Conservation (phyloP, 2,888 invertebrate genomes). For the Aphodius granarius region DNA sequence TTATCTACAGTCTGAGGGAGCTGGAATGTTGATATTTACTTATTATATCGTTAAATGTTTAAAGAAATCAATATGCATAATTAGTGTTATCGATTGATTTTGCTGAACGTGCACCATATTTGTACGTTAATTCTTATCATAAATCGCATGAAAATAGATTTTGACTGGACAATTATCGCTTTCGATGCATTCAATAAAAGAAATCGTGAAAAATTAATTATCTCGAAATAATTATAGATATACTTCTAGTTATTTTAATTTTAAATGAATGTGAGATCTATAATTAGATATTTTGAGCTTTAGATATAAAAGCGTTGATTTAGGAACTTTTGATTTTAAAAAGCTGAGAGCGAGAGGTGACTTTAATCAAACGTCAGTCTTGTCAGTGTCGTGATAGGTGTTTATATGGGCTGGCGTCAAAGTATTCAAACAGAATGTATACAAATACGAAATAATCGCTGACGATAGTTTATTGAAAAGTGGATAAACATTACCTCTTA, state of each 20-base stretch:
- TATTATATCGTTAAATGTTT: background rate
- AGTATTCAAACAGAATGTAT: conserved; percentile 20
- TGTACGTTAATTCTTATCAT: background rate
- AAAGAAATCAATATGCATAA: background rate
- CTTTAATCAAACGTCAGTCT: conserved; percentile 21
- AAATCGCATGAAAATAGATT: background rate
- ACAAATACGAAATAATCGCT: no score
- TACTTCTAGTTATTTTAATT: background rate
- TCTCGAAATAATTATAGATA: background rate
- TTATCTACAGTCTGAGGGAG: no score
- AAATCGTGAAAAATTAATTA: background rate
- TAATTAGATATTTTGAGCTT: background rate
- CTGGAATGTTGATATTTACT: background rate
- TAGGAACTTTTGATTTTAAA: conserved; percentile 4
- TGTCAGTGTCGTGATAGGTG: conserved; percentile 12
- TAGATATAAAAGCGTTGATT: background rate
- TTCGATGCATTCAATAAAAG: background rate
- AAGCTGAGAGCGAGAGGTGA: background rate
- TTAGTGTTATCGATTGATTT: background rate
- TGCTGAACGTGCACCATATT: background rate
- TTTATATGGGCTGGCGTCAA: conserved; percentile 18
- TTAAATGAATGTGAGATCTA: background rate
- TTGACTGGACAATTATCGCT: background rate
- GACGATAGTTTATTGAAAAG: background rate
- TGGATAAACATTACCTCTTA: conserved; percentile 12